Base-by-base conservation (phyloP, 2,113 vertebrate species). In the Plotosus lineatus region DNA sequence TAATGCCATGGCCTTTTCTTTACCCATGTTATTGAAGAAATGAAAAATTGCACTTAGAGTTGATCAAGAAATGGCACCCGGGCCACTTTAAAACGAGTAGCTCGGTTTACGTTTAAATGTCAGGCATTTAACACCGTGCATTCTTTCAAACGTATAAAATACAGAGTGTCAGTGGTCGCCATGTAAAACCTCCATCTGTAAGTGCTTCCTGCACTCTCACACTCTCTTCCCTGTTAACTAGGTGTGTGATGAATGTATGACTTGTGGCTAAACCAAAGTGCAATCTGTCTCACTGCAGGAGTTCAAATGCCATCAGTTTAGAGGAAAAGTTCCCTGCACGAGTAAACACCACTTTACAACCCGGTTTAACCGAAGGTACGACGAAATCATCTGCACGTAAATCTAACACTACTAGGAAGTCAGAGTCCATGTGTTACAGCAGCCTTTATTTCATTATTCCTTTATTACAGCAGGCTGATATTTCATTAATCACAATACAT, bases 201-300 rank as follows among this genome's bases (percentile, higher is more conserved):
- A 40, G 50, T n/a, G n/a, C 36, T 28, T 56, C 53, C 31, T 3
- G 6, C 23, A 6, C 51, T n/a, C 50, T 33, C 78, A n/a, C 79
- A 42, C 73, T 36, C 72, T 21, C 71, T 11, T 44, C 58, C 3
- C 71, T 75, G 36, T 38, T 66, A 81, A 81, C 60, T 26, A 81
- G 72, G 33, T 55, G 38, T 42, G 48, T 81, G 80, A 81, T 68
- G 51, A 69, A 82, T 77, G 73, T 33, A 51, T 48, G 50, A 69
- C 51, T 56, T 48, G 73, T 48, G 80, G 80, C 50, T 3, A 50
- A 48, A 50, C 61, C 61, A 82, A 56, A 69, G 80, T 69, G 51
- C 80, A 69, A 77, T 82, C 73, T 53, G 74, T 77, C 73, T 81
- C 61, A 51, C 79, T 65, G 71, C 79, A 42, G 58, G 79, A 61